Conservation (phyloP, 2,888 invertebrate species). For the Dione juno region DNA sequence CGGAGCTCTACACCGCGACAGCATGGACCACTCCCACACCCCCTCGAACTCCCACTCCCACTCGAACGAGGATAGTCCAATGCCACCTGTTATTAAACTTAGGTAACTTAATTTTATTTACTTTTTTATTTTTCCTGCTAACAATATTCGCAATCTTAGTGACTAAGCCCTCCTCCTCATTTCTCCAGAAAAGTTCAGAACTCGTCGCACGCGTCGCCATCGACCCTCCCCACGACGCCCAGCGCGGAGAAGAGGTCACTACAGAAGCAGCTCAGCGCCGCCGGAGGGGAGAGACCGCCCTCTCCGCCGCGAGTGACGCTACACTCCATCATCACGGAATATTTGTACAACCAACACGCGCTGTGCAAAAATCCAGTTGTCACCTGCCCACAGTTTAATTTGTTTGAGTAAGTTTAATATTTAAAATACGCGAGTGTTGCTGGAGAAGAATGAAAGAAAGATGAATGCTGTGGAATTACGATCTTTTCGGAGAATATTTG, state of each 20-base stretch:
- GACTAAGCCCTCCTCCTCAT: neutral
- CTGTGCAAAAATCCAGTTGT: conserved; percentile 98
- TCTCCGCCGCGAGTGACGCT: conserved; percentile 85
- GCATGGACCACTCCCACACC: conserved; percentile 53
- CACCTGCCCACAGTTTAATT: conserved; percentile 97
- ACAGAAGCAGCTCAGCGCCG: conserved; percentile 76
- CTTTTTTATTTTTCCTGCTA: too few relatives aligned
- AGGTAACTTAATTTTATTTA: conserved; percentile 54
- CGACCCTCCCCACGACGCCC: conserved; percentile 39
- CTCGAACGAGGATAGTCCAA: conserved; percentile 55
- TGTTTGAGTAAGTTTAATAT: conserved; percentile 87
- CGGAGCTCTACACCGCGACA: conserved; percentile 59
- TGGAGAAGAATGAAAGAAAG: too few relatives aligned
- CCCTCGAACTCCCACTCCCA: conserved; percentile 48
- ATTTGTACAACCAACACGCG: conserved; percentile 98
- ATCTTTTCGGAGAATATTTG: too few relatives aligned
- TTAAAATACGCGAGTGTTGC: too few relatives aligned
- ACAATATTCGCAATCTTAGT: too few relatives aligned
- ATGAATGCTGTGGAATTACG: too few relatives aligned
- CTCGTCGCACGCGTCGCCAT: conserved; percentile 41
- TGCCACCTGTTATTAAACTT: conserved; percentile 70
- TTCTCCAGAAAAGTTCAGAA: conserved; percentile 68
- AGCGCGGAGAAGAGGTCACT: conserved; percentile 73
- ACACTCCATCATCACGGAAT: conserved; percentile 97
- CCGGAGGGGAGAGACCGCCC: conserved; percentile 65